These are phyloP conservation scores for Fratercula arctica DNA, from an alignment of 2,797 vertebrate genomes.

Conservation along the genomic window DNA sequence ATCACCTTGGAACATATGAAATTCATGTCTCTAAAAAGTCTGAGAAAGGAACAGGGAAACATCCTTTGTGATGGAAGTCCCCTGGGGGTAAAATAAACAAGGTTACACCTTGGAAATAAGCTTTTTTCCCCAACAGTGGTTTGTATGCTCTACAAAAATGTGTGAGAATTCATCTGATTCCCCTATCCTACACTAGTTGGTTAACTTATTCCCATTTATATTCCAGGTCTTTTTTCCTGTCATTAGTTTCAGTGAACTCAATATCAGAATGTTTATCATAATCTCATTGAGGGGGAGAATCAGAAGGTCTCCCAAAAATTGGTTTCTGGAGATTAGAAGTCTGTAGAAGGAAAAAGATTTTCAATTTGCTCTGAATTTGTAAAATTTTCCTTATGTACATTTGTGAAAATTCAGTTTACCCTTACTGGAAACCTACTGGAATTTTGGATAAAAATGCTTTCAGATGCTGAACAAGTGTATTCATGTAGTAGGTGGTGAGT, in stretches of 20 bases:
- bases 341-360: background rate
- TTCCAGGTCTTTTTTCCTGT: background rate
- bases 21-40: background rate
- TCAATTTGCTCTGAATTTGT: background rate
- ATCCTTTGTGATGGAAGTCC: background rate
- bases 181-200: background rate
- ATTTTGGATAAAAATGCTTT: background rate
- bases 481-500: background rate
- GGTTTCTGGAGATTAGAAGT: background rate
- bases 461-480: background rate
- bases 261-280: background rate
- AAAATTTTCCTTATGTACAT: background rate
- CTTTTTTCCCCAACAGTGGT: background rate
- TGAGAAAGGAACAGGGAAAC: background rate
- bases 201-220: background rate
- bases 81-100: background rate
- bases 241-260: background rate
- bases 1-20: background rate
- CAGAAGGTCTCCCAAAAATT: background rate
- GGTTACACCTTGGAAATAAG: background rate
- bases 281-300: background rate
- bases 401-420: background rate
- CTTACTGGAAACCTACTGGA: background rate
- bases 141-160: background rate
- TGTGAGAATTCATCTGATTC: background rate